Evolutionary conservation across 2,888 invertebrate species (phyloP), one percentile per base, ranked within the genome.

Genomic region (Luffia ferchaultella): DNA sequence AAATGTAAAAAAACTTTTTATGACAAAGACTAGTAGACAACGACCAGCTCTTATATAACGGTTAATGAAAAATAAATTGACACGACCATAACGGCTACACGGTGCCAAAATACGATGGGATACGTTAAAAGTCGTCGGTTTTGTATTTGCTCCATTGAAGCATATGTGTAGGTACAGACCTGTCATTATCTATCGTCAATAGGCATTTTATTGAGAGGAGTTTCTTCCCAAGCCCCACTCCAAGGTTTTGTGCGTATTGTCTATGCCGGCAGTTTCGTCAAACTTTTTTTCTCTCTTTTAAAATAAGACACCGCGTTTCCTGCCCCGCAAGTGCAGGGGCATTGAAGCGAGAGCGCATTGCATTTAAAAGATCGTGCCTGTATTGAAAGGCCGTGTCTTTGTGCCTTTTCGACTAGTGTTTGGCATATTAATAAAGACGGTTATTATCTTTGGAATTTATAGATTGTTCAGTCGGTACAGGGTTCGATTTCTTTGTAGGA

Each of bases 291-390:
- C 46, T 52, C 62, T 64, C 63, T 60, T 30, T 30, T 3, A 61
- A 63, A 69, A 84, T 73, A 75, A 72, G 82, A 84, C 77, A 83
- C 79, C 80, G 71, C 70, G 68, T 64, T 80, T 84, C 84, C 84
- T 80, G 83, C 67, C 68, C 59, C 64, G 67, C 78, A 77, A 79
- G 77, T 77, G 77, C 70, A 68, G 64, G 67, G 43, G 43, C 17
- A 42, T 40, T 42, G 58, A 70, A 67, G 60, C 62, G 62, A 60
- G 58, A 62, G 58, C 57, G 63, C 60, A 65, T 71, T 68, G n/a
- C n/a, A n/a, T n/a, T 66, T 63, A 58, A 61, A 61, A n/a, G n/a
- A 67, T 57, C 58, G 62, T 61, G 62, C 68, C 67, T 64, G 62
- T 62, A 65, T 65, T 76, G 67, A 74, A 68, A 65, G 58, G 64